Evolutionary conservation across 2,888 invertebrate genomes (phyloP).

Genomic region (Tipula unca): DNA sequence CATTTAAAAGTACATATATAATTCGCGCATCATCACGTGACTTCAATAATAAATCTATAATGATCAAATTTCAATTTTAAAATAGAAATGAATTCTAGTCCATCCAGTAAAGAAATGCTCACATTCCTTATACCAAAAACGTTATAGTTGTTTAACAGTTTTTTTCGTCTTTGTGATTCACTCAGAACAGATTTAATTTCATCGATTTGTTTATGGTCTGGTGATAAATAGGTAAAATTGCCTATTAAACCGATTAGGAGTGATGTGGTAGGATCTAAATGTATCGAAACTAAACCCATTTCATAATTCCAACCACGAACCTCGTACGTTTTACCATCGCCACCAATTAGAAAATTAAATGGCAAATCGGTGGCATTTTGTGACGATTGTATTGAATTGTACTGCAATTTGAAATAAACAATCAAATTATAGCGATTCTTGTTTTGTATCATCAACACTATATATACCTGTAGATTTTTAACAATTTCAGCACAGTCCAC

Average conservation of each 20-base stretch:
- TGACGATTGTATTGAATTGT: not conserved
- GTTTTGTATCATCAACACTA: not conserved
- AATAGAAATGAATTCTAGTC: not conserved
- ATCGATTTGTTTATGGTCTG: not conserved
- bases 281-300: slow-evolving; percentile 32
- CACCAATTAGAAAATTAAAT: slow-evolving; percentile 46
- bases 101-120: not conserved
- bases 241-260: not conserved
- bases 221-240: not conserved
- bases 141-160: not conserved
- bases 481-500: slow-evolving; percentile 34
- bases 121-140: not conserved
- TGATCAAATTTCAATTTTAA: not conserved
- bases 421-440: not conserved
- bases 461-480: slow-evolving; percentile 9
- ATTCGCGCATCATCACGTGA: not conserved
- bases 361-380: slow-evolving; percentile 32
- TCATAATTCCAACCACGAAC: slow-evolving; percentile 43
- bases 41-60: not conserved
- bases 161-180: not conserved
- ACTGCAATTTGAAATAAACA: not conserved
- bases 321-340: slow-evolving; percentile 44
- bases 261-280: not conserved
- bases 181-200: not conserved
- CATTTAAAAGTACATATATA: not conserved